A percentile compares a stretch with the other conserved stretches of the same genome.
These are phyloP conservation scores for Paratrypauchen microcephalus DNA, from an alignment of 2,797 vertebrate species.

Conservation along the genomic window DNA sequence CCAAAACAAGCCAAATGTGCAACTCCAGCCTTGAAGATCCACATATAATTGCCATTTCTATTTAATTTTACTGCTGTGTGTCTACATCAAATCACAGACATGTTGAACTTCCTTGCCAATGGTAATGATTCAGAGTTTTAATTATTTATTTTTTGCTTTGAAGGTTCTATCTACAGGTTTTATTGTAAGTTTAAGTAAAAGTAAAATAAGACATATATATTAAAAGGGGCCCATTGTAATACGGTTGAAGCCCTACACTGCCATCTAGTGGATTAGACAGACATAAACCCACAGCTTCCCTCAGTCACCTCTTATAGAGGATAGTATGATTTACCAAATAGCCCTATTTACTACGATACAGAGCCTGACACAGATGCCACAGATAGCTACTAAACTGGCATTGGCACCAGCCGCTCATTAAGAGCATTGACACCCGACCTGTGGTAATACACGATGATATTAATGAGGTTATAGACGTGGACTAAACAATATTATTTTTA, in stretches of 20 bases:
- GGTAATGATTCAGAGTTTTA: not conserved
- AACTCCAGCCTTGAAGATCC: not conserved
- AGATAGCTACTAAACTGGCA: not conserved
- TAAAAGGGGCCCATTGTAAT: not conserved
- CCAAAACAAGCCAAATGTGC: not conserved
- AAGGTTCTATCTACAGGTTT: not conserved
- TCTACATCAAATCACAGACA: not conserved
- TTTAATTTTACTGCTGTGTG: not conserved
- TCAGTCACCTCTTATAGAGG: no score
- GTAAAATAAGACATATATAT: not conserved
- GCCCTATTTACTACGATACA: not conserved
- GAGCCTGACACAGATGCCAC: not conserved
- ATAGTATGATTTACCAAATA: not conserved
- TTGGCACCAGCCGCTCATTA: not conserved
- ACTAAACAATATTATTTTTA: not conserved
- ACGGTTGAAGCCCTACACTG: conserved; percentile 14
- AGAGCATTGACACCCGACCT: not conserved
- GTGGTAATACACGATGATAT: not conserved
- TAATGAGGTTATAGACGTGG: no score
- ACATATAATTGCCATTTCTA: not conserved
- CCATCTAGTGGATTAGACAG: conserved; percentile 43
- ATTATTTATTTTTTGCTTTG: not conserved
- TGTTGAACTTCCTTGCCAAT: not conserved
- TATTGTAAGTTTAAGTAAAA: not conserved
- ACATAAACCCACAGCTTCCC: not conserved